Percentiles rank a stretch among this genome's conserved stretches.
Conservation (phyloP, 1,140 invertebrate genomes). For the Sitobion miscanthi region DNA sequence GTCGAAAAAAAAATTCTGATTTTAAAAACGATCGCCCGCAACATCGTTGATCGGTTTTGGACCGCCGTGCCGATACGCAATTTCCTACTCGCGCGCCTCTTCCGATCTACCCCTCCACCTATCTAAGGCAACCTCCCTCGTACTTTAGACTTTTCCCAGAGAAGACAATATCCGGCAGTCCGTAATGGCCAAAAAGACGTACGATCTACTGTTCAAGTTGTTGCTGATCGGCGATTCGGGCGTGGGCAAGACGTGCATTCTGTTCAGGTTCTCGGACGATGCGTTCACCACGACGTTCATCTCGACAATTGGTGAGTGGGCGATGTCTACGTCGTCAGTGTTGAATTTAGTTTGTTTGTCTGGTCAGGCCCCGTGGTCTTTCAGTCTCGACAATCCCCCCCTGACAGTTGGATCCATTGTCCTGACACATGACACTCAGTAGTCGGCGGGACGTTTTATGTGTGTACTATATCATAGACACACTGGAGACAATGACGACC, state of each 20-base stretch:
- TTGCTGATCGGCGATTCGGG: conserved; percentile 97
- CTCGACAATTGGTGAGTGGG: conserved; percentile 89
- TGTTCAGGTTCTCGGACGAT: conserved; percentile 98
- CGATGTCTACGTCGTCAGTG: background rate
- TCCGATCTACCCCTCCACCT: background rate
- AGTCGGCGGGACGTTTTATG: background rate
- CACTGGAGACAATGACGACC: background rate
- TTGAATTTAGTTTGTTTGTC: background rate
- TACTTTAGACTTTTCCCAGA: background rate
- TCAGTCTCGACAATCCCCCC: background rate
- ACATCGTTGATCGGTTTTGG: background rate
- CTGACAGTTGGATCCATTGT: background rate
- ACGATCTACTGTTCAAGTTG: conserved; percentile 98
- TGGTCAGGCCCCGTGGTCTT: background rate
- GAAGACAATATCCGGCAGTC: background rate
- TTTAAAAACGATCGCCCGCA: background rate
- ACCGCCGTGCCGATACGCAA: background rate
- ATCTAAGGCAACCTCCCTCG: background rate
- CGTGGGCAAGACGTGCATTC: conserved; percentile 97
- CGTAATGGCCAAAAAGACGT: conserved; percentile 90
- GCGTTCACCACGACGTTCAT: conserved; percentile 99
- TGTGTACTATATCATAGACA: background rate
- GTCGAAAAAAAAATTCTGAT: background rate
- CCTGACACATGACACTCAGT: background rate
- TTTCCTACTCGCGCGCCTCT: background rate